Conservation (phyloP, 2,113 vertebrate genomes). For the Trochalopteron elliotii region DNA sequence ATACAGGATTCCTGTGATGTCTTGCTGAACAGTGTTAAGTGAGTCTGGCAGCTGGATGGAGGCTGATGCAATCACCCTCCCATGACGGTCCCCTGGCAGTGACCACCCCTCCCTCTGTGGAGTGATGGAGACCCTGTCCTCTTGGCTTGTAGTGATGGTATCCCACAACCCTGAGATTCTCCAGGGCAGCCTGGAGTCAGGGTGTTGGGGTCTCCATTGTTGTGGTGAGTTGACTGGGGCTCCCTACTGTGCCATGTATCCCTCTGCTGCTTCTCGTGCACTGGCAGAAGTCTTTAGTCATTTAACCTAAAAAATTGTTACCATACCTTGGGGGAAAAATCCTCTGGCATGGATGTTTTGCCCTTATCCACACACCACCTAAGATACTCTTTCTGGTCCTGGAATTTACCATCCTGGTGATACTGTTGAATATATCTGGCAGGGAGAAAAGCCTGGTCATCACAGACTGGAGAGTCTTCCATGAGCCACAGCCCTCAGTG, state of each 20-base stretch:
- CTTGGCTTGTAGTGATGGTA: neutral
- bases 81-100: neutral
- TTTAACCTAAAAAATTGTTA: neutral
- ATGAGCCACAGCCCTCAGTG: neutral
- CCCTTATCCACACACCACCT: neutral
- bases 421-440: neutral
- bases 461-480: neutral
- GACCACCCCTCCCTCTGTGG: neutral
- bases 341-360: neutral
- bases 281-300: neutral
- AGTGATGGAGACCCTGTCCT: neutral
- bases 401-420: neutral
- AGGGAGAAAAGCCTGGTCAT: neutral
- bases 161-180: neutral
- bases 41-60: too few species aligned
- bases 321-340: accelerated
- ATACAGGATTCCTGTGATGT: neutral
- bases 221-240: neutral
- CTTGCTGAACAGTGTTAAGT: accelerated
- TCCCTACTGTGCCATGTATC: accelerated
- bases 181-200: neutral
- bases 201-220: neutral
- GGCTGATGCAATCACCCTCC: too few species aligned
- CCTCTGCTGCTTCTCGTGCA: neutral
- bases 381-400: neutral